Conservation (phyloP, 2,888 invertebrate genomes). For the Antitype chi region DNA sequence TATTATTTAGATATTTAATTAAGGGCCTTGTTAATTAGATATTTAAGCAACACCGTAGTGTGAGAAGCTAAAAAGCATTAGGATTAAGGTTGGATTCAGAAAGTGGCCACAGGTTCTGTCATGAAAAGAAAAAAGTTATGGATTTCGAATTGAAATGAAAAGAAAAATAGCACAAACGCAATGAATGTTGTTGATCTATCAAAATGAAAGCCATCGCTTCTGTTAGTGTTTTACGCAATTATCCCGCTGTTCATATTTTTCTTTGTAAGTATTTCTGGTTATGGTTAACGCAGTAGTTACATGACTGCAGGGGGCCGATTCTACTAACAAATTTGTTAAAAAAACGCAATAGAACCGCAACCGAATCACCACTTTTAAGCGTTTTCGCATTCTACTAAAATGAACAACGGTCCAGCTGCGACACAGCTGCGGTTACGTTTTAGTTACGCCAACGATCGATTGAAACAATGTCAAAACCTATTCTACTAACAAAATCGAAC, state of each 20-base stretch:
- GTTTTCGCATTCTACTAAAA: too few relatives aligned
- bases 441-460: too few relatives aligned
- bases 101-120: constrained; percentile 48
- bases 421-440: too few relatives aligned
- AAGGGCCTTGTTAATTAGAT: constrained; percentile 29
- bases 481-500: too few relatives aligned
- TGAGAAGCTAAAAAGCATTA: constrained; percentile 84
- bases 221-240: neutral
- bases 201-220: neutral
- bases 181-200: neutral
- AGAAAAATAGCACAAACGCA: neutral
- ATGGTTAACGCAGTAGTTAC: too few relatives aligned
- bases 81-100: constrained; percentile 63
- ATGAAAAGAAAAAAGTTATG: constrained; percentile 24
- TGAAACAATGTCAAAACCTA: too few relatives aligned
- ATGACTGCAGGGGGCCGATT: too few relatives aligned
- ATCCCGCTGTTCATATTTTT: neutral
- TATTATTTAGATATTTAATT: neutral
- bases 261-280: neutral
- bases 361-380: too few relatives aligned
- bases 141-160: neutral
- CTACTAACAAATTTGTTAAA: too few relatives aligned
- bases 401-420: too few relatives aligned
- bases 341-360: too few relatives aligned
- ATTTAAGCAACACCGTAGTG: constrained; percentile 69